Evolutionary conservation across 2,113 vertebrate genomes (phyloP).

Genomic region (Protobothrops flavoviridis): DNA sequence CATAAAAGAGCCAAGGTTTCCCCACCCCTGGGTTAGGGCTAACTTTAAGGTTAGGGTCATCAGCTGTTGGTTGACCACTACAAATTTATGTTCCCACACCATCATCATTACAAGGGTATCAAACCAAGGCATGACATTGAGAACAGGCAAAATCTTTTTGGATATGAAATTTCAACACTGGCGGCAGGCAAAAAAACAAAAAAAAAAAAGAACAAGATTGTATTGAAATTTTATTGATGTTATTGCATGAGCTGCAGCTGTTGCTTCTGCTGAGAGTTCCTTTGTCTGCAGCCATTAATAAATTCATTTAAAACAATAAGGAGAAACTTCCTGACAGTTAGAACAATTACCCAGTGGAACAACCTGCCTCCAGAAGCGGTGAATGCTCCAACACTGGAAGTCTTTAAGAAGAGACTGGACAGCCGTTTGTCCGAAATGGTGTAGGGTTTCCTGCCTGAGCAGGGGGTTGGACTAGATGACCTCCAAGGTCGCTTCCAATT

Average conservation of each 20-base stretch:
- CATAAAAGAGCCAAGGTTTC: no score
- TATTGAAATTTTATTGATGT: background rate
- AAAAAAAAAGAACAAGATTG: background rate
- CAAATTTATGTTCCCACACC: background rate
- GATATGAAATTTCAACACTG: background rate
- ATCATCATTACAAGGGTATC: background rate
- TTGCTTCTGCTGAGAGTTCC: background rate
- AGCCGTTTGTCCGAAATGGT: no score
- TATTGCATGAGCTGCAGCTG: background rate
- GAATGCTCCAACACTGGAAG: no score
- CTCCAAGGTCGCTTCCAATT: no score
- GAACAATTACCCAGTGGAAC: no score
- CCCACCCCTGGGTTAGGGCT: no score
- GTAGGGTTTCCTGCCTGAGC: no score
- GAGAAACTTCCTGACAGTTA: no score
- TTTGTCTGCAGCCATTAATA: background rate
- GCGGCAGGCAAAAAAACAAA: background rate
- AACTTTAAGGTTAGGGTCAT: background rate
- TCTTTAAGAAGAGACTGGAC: no score
- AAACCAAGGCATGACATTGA: background rate
- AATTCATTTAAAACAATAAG: background rate
- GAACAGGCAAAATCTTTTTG: background rate
- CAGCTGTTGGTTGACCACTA: background rate
- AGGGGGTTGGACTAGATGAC: no score
- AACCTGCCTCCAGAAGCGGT: no score